Base-by-base conservation (phyloP, 2,113 vertebrate species). In the Manacus vitellinus region DNA sequence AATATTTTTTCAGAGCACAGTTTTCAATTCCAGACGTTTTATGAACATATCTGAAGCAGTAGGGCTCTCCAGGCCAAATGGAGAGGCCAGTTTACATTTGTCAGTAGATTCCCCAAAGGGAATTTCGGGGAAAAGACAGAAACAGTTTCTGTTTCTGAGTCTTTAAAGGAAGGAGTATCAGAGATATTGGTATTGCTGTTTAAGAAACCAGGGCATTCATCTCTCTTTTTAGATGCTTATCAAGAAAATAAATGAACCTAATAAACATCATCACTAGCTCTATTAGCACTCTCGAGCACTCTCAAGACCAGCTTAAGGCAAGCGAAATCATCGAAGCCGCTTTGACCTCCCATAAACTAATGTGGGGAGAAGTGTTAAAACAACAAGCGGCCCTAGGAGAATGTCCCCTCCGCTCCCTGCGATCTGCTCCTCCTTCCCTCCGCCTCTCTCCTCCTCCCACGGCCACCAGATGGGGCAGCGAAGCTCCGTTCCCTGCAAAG, bases 321-420 rank as follows among this genome's bases (percentile, higher is more conserved):
- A 90, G 52, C 8, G 25, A 79, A 78, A 70, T 9, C n/a, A 35
- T 33, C 0, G 8, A 28, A 55, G 49, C 10, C 52, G 18, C 19
- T 91, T 52, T 84, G 61, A 67, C 24, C 44, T 43, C 10, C 3
- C 4, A 14, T 8, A 33, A 76, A 47, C 31, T 27, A 16, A 51
- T 51, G 41, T 12, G 16, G 22, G 47, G 10, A 67, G 49, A 56
- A 85, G 10, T 9, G 33, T 43, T 52, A 43, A 84, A 76, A 58
- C 58, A 58, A 7, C 31, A 22, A 33, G 18, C 9, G 1, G 61
- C 24, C 19, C 7, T 11, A 1, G 15, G 24, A 37, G 51, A 9
- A 14, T 0, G 8, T 10, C 2, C 7, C 4, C 13, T 2, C 7
- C 7, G 4, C 5, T 21, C 12, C 24, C 4, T 9, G 5, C 21